Conservation (phyloP, 2,113 vertebrate species). For the Menura novaehollandiae region DNA sequence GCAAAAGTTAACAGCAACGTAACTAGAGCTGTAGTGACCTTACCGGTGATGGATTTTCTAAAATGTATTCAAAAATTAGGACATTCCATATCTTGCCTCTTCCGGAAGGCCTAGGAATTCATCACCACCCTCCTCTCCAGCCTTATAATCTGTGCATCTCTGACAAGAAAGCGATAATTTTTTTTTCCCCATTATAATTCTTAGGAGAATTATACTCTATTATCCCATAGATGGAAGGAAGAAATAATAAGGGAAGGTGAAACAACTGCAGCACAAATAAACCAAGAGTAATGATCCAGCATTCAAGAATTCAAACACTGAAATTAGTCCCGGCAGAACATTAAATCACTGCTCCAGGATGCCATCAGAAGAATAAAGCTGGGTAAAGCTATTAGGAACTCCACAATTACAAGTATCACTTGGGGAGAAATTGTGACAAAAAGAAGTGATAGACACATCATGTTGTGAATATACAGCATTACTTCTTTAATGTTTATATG, state of each 20-base stretch:
- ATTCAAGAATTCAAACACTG: not conserved
- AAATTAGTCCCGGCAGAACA: not conserved
- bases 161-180: not conserved
- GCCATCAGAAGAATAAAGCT: not conserved
- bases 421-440: conserved; percentile 56
- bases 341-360: conserved; percentile 39
- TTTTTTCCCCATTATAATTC: not conserved
- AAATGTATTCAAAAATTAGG: not conserved
- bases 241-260: conserved; percentile 8
- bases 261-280: conserved; percentile 27
- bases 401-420: conserved; percentile 31
- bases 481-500: conserved; percentile 66
- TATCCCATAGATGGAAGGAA: not conserved
- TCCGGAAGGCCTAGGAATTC: not conserved
- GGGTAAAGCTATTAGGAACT: conserved; percentile 36
- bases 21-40: not conserved
- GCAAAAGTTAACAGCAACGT: not conserved
- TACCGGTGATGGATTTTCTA: not conserved
- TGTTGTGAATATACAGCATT: conserved; percentile 42
- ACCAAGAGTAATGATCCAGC: not conserved
- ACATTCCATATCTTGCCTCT: not conserved
- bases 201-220: not conserved
- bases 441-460: conserved; percentile 44
- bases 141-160: not conserved
- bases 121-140: not conserved